Percentiles rank a stretch among this genome's conserved stretches.
phyloP scores from a whole-genome alignment of 1,140 invertebrate genomes.

The Brachionus sp. region DNA sequence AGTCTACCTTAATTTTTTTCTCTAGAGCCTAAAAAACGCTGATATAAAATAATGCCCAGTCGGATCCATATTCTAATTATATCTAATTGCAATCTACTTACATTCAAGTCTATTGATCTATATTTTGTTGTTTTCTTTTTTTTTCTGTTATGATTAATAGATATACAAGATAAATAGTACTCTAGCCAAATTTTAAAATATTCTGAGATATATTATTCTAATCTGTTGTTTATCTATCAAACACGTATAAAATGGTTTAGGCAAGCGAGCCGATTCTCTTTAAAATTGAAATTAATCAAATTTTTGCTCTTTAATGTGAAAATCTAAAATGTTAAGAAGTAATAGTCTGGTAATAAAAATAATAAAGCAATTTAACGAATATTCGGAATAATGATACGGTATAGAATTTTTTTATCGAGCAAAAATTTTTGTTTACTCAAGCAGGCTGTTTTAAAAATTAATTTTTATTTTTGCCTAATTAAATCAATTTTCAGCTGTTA shows the following conservation, averaged over 20 bases:
- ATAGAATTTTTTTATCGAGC: neutral
- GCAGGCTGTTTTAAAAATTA: constrained; percentile 17
- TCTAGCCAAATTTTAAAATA: neutral
- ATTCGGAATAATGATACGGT: neutral
- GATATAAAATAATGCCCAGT: neutral
- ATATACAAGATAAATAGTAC: constrained; percentile 34
- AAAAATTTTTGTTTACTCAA: neutral
- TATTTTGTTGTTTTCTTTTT: neutral
- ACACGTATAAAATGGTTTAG: neutral
- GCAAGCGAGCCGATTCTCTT: neutral
- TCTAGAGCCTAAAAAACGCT: neutral
- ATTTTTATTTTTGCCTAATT: neutral
- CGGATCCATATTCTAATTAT: constrained; percentile 20
- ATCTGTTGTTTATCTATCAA: constrained; percentile 44
- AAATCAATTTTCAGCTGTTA: neutral
- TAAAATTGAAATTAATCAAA: constrained; percentile 34
- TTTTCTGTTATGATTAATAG: neutral
- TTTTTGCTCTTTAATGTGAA: neutral
- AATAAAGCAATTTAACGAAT: neutral
- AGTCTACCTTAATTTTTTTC: constrained; percentile 25
- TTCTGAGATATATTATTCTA: constrained; percentile 21
- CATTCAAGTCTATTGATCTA: constrained; percentile 22
- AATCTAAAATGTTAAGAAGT: constrained; percentile 29
- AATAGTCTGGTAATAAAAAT: constrained; percentile 36
- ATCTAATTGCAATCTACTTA: constrained; percentile 27